Base-by-base conservation (phyloP, 2,797 vertebrate species). In the Anabacerthia variegaticeps region DNA sequence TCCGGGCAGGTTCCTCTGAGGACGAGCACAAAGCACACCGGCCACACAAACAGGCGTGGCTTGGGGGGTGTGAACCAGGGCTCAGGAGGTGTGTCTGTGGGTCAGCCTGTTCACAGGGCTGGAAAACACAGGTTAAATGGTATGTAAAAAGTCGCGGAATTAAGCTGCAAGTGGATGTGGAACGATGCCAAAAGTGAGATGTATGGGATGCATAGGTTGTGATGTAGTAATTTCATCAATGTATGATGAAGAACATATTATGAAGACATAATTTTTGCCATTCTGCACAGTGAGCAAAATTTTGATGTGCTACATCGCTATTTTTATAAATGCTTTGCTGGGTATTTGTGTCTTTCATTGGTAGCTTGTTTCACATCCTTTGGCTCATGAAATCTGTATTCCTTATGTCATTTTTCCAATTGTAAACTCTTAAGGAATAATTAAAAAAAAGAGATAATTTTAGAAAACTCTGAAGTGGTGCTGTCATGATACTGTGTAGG, bases 31-130 rank as follows among this genome's bases (percentile, higher is more conserved):
- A 30, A n/a, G 5, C 19, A 3, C 15, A 1, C 5, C 1, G 9
- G 6, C 13, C 3, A 3, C 18, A 15, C 44, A 28, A 24, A 3
- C 5, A 5, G 43, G 41, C 17, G 3, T 2, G 16, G 48, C 48
- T 58, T 8, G 0, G 43, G n/a, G 4, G 1, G 18, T 13, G 36
- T 9, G 61, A 36, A 0, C 4, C 19, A 7, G 52, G 26, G 22
- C 58, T 51, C 21, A 2, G 78, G 9, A 12, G 4, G 0, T 17
- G 17, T 15, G 5, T 34, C 14, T 37, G 23, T 4, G 15, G n/a
- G 16, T 1, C 7, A 15, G 16, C 63, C 68, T 61, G 20, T 16
- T 48, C 21, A 7, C 7, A 1, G 12, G 49, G 41, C 43, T 58
- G 16, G 24, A 56, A 52, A 43, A 65, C 24, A 6, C 3, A 10